These are phyloP conservation scores for Trachymyrmex septentrionalis DNA, from an alignment of 1,140 invertebrate species.

Conservation along the genomic window DNA sequence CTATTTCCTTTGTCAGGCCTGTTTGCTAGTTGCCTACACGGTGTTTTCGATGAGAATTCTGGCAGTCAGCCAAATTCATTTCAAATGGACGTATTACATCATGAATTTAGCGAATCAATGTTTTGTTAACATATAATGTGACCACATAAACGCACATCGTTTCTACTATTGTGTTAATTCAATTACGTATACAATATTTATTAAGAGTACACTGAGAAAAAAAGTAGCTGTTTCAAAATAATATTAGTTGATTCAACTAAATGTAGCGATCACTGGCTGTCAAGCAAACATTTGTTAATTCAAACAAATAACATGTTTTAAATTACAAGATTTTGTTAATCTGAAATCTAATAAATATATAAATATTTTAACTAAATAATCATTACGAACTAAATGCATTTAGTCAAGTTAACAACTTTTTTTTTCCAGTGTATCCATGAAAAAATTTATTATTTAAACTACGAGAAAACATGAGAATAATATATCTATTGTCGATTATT, in stretches of 20 bases:
- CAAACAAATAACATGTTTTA: no score
- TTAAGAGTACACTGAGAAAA: background rate
- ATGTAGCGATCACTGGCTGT: no score
- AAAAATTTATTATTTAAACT: background rate
- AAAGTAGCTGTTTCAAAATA: no score
- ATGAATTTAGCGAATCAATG: conserved; percentile 84
- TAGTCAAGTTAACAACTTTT: no score
- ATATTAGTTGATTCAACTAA: no score
- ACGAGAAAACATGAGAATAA: background rate
- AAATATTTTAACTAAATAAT: no score
- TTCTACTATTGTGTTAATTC: background rate
- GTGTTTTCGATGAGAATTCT: conserved; percentile 83
- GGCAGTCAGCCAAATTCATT: conserved; percentile 82
- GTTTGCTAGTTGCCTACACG: conserved; percentile 81
- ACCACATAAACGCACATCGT: background rate
- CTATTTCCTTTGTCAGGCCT: conserved; percentile 80
- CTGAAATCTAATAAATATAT: no score
- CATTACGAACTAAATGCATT: no score
- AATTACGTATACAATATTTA: background rate
- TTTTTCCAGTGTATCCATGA: background rate
- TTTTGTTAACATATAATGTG: conserved; percentile 77
- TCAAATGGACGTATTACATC: conserved; percentile 84
- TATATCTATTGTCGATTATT: background rate
- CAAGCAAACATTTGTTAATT: no score
- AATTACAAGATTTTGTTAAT: no score